A percentile compares a stretch with the other conserved stretches of the same genome.
Evolutionary conservation across 2,113 vertebrate genomes (phyloP).

Genomic region (Pseudorectes ferrugineus): DNA sequence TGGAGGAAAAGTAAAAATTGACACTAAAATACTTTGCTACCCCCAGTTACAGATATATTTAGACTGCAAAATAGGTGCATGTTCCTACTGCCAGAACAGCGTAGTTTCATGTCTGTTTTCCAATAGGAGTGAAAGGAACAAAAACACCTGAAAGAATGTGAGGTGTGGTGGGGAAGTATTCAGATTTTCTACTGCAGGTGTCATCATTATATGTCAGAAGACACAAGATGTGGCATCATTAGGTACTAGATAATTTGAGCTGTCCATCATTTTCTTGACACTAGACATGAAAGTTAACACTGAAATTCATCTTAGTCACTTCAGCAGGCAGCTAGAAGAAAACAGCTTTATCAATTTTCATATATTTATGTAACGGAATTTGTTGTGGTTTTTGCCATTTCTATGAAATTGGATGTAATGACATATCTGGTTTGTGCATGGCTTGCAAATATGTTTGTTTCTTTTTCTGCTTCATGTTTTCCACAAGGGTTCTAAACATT

Average conservation of each 20-base stretch:
- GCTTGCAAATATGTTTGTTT: background rate
- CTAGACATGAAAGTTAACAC: background rate
- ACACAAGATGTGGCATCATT: background rate
- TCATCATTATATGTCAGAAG: background rate
- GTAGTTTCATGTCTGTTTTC: background rate
- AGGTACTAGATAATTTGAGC: background rate
- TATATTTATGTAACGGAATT: background rate
- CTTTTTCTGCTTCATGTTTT: background rate
- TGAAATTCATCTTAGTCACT: background rate
- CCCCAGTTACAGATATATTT: background rate
- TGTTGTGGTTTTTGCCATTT: background rate
- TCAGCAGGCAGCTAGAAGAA: background rate
- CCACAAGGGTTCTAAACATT: background rate
- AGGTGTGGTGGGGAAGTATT: rapidly evolving
- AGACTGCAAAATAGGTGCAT: background rate
- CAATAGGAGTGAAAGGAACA: background rate
- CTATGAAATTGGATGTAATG: background rate
- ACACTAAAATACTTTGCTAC: background rate
- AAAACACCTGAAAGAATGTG: background rate
- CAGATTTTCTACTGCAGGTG: background rate
- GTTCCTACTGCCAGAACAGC: background rate
- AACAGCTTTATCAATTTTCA: background rate
- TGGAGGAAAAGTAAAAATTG: background rate
- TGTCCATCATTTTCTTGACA: background rate
- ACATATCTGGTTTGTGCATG: background rate